Evolutionary conservation across 2,113 vertebrate genomes (phyloP).

Genomic region (Neolamprologus variostigma): DNA sequence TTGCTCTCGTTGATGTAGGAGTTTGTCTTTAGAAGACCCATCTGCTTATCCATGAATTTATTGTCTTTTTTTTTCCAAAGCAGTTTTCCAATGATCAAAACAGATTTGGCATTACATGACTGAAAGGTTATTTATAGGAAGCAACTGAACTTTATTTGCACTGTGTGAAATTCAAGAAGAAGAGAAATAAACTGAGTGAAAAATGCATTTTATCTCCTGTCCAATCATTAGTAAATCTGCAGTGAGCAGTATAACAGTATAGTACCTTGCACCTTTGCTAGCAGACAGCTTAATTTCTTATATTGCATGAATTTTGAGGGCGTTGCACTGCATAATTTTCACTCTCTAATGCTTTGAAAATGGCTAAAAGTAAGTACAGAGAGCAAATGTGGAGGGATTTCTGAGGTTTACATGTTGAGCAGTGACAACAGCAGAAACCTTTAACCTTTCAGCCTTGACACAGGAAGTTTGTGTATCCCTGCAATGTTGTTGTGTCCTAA

Average conservation of each 20-base stretch:
- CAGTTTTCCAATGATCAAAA: background rate
- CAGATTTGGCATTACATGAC: background rate
- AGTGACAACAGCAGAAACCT: background rate
- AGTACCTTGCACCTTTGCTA: background rate
- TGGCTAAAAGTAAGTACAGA: background rate
- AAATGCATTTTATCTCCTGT: background rate
- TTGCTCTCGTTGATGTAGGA: background rate
- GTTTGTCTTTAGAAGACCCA: background rate
- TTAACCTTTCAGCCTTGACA: background rate
- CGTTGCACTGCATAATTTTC: background rate
- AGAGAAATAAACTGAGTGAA: background rate
- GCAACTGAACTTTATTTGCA: background rate
- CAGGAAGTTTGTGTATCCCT: background rate
- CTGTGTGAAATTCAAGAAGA: background rate
- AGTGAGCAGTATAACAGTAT: background rate
- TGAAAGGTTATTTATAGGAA: background rate
- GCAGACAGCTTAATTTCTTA: background rate
- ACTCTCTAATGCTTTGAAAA: background rate
- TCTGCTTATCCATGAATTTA: background rate
- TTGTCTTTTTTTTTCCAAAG: background rate
- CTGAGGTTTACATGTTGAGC: background rate
- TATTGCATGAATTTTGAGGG: background rate
- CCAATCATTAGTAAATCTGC: background rate
- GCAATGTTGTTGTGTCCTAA: background rate
- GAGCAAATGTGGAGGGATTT: background rate